Percentiles rank a stretch among this genome's conserved stretches.
phyloP scores from a whole-genome alignment of 2,888 invertebrate species.

The Eledona agricola region DNA sequence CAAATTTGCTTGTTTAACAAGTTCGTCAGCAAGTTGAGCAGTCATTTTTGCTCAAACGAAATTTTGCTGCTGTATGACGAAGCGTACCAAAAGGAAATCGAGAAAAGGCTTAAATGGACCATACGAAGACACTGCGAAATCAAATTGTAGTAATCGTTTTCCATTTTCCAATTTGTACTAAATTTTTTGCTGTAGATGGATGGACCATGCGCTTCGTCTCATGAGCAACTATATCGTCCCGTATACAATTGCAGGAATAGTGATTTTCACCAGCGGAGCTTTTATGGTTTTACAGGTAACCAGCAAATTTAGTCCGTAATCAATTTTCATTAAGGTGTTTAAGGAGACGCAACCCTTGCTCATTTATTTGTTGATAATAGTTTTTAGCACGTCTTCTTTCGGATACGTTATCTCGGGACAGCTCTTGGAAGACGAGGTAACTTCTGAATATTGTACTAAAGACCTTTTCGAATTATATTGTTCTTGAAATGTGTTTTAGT shows the following conservation, averaged over 20 bases:
- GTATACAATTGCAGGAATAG: too few species aligned
- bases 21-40: background rate
- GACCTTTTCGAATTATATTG: background rate
- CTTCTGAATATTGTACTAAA: too few species aligned
- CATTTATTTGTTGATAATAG: too few species aligned
- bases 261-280: too few species aligned
- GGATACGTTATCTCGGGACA: background rate
- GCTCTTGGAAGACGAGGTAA: conserved; percentile 4
- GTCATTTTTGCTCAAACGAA: background rate
- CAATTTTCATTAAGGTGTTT: too few species aligned
- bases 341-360: too few species aligned
- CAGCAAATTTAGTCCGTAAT: too few species aligned
- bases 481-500: conserved; percentile 2
- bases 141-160: background rate
- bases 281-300: too few species aligned
- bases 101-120: background rate
- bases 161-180: background rate
- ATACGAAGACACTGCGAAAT: conserved; percentile 2
- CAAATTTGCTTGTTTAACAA: conserved; percentile 4
- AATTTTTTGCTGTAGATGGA: conserved; percentile 2
- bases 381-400: too few species aligned
- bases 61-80: background rate
- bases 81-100: conserved; percentile 1
- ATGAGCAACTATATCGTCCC: background rate
- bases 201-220: background rate